Conservation (phyloP, 64 coral and sea anemone species). For the Montipora sp. region DNA sequence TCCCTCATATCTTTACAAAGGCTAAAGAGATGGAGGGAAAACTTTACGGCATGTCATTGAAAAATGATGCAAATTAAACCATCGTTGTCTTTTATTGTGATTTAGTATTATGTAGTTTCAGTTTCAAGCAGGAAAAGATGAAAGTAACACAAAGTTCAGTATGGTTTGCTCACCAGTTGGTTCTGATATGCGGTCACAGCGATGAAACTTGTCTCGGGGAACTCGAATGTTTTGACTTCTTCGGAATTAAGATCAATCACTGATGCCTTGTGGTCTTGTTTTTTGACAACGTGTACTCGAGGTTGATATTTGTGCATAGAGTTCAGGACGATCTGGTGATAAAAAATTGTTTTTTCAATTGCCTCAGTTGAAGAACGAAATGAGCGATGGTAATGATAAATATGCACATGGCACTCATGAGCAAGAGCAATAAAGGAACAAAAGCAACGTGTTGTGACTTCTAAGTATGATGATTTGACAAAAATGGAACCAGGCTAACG, state of each 20-base stretch:
- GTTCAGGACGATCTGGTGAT: conserved; percentile 89
- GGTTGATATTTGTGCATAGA: conserved; percentile 99
- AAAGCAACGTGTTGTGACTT: background rate
- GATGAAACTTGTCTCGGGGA: conserved; percentile 89
- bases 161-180: conserved; percentile 83
- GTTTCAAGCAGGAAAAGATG: background rate
- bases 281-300: conserved; percentile 87
- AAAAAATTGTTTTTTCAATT: background rate
- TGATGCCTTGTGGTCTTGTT: conserved; percentile 89
- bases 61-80: too few species aligned
- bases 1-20: too few species aligned
- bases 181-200: conserved; percentile 99
- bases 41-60: too few species aligned
- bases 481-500: too few species aligned
- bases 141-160: background rate
- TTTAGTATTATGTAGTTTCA: background rate
- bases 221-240: conserved; percentile 87
- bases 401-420: background rate
- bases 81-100: background rate
- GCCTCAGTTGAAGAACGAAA: too few species aligned
- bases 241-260: conserved; percentile 97
- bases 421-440: background rate
- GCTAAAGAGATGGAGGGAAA: too few species aligned
- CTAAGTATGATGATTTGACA: too few species aligned
- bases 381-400: background rate